Evolutionary conservation across 2,797 vertebrate genomes (phyloP), one percentile per base, ranked within the genome.

Genomic region (Champsocephalus esox): DNA sequence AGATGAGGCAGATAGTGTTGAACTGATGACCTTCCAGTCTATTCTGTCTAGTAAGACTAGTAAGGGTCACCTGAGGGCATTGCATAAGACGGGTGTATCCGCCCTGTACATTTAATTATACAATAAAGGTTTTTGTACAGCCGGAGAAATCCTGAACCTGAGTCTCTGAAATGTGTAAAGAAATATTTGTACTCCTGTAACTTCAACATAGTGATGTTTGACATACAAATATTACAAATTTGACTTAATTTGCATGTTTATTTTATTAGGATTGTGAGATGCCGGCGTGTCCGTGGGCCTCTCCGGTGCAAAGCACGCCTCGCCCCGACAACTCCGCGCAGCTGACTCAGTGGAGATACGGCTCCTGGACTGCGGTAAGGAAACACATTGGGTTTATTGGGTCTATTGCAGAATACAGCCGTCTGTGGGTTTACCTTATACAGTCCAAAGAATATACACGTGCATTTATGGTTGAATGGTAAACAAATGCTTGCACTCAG

Each of bases 281-380:
- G 89, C 79, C 92, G 7, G 60, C 90, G 13, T 99, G 98, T 90
- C 94, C 94, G 8, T 79, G 93, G 77, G 73, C 92, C 13, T 87
- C 94, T 49, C 82, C 93, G 8, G 65, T 78, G 49, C 91, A 94
- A 69, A 94, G 94, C 85, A 97, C 96, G 10, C 89, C 93, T 3
- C 90, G 93, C 72, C 95, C 97, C 48, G 77, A 91, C 59, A 85
- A 90, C 89, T 91, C 91, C 0, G 75, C 87, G 38, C 94, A 93
- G 67, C 93, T 83, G 65, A 95, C 95, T 16, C 96, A 99, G 52
- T 99, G 98, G 98, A 93, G 98, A 96, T 96, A 96, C 1, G 98
- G 98, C 66, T 99, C 97, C 56, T 99, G 98, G 98, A 98, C 97
- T 0, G 94, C 96, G 70, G 98, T 99, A 93, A 95, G 96, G 92